phyloP scores from a whole-genome alignment of 2,113 vertebrate species.

The Fregetta grallaria region DNA sequence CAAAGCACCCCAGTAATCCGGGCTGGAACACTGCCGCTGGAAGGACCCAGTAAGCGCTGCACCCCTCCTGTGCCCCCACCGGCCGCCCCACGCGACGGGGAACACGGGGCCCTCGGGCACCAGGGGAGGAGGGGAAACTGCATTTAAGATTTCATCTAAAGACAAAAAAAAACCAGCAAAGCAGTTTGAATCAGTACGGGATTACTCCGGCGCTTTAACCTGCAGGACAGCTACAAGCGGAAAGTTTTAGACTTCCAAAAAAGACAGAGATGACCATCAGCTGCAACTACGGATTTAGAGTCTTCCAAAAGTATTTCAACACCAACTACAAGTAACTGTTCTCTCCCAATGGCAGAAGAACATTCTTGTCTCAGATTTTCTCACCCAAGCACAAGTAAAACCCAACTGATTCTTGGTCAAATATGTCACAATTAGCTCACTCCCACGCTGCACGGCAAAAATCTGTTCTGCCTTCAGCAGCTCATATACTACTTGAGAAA shows the following conservation, averaged over 20 bases:
- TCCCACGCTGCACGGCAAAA: neutral
- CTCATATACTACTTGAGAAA: neutral
- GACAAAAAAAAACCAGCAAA: neutral
- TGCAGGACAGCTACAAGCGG: neutral
- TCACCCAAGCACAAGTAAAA: neutral
- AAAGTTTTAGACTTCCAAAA: neutral
- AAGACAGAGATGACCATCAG: neutral
- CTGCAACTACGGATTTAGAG: neutral
- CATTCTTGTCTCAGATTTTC: neutral
- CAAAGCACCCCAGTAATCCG: neutral
- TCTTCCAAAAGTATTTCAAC: neutral
- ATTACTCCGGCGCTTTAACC: neutral
- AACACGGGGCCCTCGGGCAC: neutral
- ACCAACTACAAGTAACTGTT: neutral
- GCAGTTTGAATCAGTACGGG: neutral
- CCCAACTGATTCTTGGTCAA: slow-evolving; percentile 26
- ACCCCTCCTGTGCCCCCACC: neutral
- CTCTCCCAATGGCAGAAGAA: neutral
- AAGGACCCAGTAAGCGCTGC: fast-evolving
- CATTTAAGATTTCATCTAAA: neutral
- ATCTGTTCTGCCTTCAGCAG: slow-evolving; percentile 23
- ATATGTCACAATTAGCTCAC: slow-evolving; percentile 21
- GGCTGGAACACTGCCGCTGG: neutral
- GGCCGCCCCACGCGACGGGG: neutral
- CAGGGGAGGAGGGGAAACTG: neutral